phyloP scores from a whole-genome alignment of 2,113 vertebrate genomes.

The Ageneiosus marmoratus region DNA sequence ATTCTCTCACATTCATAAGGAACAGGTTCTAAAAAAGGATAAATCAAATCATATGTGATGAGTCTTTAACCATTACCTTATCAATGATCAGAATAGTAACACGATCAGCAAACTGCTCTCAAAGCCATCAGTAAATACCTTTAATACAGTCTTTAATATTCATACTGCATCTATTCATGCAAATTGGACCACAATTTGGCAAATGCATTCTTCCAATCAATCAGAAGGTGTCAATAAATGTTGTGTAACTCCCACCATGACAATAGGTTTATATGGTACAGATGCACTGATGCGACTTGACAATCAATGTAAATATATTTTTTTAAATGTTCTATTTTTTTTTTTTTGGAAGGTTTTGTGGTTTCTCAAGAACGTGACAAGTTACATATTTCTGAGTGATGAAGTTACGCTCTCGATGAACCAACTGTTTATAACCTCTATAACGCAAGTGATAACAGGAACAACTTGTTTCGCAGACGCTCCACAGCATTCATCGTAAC shows the following conservation, averaged over 20 bases:
- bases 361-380: background rate
- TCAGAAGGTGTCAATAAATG: background rate
- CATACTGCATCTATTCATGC: background rate
- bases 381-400: background rate
- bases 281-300: background rate
- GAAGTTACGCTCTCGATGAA: no score
- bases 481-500: background rate
- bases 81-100: background rate
- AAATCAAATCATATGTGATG: background rate
- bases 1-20: no score
- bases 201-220: background rate
- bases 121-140: background rate
- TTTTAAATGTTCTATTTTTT: background rate
- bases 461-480: background rate
- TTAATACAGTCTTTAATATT: background rate
- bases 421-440: background rate
- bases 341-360: background rate
- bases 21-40: no score
- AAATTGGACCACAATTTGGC: background rate
- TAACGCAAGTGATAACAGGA: background rate
- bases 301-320: background rate
- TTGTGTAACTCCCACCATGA: background rate
- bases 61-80: background rate
- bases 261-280: background rate
- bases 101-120: no score